These are phyloP conservation scores for Armadillidium nasatum DNA, from an alignment of 1,140 invertebrate species.

Conservation along the genomic window DNA sequence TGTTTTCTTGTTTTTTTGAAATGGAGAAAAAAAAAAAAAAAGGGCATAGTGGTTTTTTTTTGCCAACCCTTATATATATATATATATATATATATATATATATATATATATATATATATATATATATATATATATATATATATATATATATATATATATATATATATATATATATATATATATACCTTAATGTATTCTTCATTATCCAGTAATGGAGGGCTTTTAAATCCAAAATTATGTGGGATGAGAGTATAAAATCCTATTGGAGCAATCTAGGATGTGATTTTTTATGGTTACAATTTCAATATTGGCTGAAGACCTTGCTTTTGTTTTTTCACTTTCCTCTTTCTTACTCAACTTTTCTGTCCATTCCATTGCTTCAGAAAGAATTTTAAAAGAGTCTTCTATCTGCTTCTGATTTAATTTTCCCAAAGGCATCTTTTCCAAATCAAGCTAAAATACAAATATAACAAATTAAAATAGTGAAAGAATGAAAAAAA, in stretches of 20 bases:
- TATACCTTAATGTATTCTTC: constrained; percentile 66
- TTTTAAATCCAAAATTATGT: constrained; percentile 84
- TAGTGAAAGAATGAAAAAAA: background rate
- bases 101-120: no score
- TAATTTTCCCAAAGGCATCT: constrained; percentile 95
- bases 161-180: constrained; percentile 1
- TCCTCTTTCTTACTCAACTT: constrained; percentile 50
- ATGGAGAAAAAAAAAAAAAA: no score
- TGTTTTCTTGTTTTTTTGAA: no score
- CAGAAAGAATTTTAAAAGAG: constrained; percentile 75
- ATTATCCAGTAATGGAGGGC: constrained; percentile 73
- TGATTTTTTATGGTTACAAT: constrained; percentile 21
- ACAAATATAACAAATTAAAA: constrained; percentile 45
- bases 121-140: no score
- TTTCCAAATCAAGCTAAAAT: constrained; percentile 75
- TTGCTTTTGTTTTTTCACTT: background rate
- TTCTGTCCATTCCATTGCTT: constrained; percentile 64
- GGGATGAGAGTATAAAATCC: constrained; percentile 91
- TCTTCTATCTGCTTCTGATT: constrained; percentile 83
- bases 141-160: background rate
- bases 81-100: no score
- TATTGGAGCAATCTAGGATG: constrained; percentile 42
- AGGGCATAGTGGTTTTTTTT: no score
- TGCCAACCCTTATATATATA: no score
- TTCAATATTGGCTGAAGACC: background rate